phyloP scores from a whole-genome alignment of 2,888 invertebrate genomes.

The Eulithis prunata region DNA sequence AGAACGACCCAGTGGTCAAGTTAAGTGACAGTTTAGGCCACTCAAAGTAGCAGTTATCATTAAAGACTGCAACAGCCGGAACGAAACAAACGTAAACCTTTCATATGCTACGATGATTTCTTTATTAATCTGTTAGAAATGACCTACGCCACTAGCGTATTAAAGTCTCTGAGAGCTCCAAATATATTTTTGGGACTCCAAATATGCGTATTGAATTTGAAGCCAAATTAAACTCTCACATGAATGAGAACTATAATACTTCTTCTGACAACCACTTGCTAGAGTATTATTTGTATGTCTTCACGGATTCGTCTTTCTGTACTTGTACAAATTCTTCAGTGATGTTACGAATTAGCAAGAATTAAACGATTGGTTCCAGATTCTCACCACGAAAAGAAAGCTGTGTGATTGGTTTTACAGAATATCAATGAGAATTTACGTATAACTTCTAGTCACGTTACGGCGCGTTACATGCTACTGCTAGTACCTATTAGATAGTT shows the following conservation, averaged over 20 bases:
- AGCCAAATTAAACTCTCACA: too few relatives aligned
- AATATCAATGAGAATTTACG: slow-evolving; percentile 19
- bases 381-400: slow-evolving; percentile 17
- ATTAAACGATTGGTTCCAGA: not conserved
- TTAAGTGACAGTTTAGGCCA: slow-evolving; percentile 1
- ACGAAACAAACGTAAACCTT: not conserved
- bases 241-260: too few relatives aligned
- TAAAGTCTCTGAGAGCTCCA: too few relatives aligned
- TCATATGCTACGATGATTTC: too few relatives aligned
- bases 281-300: too few relatives aligned
- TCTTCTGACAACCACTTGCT: too few relatives aligned
- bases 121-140: not conserved
- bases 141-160: not conserved
- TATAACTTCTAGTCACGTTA: slow-evolving; percentile 25
- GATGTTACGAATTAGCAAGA: not conserved
- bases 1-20: not conserved
- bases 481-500: slow-evolving; percentile 25
- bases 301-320: too few relatives aligned
- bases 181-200: too few relatives aligned
- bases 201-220: too few relatives aligned
- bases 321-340: too few relatives aligned
- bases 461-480: slow-evolving; percentile 8
- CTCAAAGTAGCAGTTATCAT: not conserved
- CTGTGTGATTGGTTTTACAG: slow-evolving; percentile 15
- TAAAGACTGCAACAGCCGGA: not conserved